These are phyloP conservation scores for silkworm (Bombyx mori) DNA, from an alignment of 1,140 invertebrate species.

Conservation along the genomic window DNA sequence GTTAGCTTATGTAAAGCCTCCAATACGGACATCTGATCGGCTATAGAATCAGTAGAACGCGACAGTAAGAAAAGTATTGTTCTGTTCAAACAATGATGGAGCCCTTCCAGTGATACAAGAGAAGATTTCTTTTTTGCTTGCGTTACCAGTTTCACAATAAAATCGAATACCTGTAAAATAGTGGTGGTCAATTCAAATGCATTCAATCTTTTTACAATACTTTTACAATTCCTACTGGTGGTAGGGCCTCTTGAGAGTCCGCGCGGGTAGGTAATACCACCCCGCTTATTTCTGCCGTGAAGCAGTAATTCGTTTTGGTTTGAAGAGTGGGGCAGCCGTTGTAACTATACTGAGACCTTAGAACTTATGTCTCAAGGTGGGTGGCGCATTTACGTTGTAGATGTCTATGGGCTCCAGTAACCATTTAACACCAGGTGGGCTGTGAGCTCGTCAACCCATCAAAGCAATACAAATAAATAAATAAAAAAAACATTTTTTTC, in stretches of 20 bases:
- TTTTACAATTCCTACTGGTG: no score
- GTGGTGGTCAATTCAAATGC: not conserved
- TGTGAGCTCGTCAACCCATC: no score
- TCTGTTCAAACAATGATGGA: constrained; percentile 95
- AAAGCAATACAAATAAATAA: not conserved
- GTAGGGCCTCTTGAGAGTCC: no score
- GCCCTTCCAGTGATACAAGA: constrained; percentile 82
- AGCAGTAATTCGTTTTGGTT: no score
- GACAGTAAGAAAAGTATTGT: constrained; percentile 94
- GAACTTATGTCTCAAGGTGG: no score
- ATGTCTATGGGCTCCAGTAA: no score
- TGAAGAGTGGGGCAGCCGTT: no score
- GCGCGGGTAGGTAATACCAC: no score
- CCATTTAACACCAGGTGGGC: no score
- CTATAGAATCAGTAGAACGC: constrained; percentile 88
- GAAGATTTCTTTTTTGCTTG: constrained; percentile 87
- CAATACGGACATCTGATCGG: constrained; percentile 92
- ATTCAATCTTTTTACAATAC: not conserved
- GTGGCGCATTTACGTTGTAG: no score
- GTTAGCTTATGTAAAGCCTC: constrained; percentile 95
- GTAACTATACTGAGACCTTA: no score
- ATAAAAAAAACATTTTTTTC: not conserved
- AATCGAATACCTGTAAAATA: constrained; percentile 83
- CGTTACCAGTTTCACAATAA: constrained; percentile 91
- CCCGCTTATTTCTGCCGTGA: no score